Conservation (phyloP, 2,797 vertebrate species). For the Siniperca scherzeri region DNA sequence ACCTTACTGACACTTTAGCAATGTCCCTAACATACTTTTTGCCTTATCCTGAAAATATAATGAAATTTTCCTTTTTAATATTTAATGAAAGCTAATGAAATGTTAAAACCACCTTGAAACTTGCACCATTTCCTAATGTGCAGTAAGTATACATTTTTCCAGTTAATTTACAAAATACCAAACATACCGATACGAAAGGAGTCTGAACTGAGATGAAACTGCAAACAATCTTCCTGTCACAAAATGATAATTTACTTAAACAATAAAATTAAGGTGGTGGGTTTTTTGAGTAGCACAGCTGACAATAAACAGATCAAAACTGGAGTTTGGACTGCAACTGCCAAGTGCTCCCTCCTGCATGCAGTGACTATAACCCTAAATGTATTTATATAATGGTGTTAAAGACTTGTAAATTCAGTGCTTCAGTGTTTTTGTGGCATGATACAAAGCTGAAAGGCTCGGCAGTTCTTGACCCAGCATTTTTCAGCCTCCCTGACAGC, state of each 20-base stretch:
- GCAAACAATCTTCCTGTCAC: no score
- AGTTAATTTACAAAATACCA: no score
- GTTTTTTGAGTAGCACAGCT: not conserved
- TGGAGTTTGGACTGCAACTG: not conserved
- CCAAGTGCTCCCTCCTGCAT: not conserved
- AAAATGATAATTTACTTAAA: not conserved
- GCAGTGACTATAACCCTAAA: not conserved
- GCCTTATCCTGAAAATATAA: no score
- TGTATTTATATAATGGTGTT: not conserved
- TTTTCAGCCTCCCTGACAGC: constrained; percentile 81
- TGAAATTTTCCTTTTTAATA: not conserved
- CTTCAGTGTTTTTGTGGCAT: not conserved
- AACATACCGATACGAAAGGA: not conserved
- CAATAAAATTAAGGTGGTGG: no score
- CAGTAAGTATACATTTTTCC: no score
- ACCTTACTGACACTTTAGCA: no score
- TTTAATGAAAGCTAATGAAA: not conserved
- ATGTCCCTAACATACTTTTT: no score
- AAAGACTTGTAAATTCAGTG: not conserved
- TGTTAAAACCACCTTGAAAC: not conserved
- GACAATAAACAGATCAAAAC: not conserved
- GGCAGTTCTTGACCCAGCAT: constrained; percentile 28
- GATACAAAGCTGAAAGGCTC: not conserved
- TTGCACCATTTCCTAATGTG: not conserved
- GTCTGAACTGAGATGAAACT: not conserved